Conservation (phyloP, 35 echinoderm and acorn worm species). For the Heliocidaris erythrogramma region DNA sequence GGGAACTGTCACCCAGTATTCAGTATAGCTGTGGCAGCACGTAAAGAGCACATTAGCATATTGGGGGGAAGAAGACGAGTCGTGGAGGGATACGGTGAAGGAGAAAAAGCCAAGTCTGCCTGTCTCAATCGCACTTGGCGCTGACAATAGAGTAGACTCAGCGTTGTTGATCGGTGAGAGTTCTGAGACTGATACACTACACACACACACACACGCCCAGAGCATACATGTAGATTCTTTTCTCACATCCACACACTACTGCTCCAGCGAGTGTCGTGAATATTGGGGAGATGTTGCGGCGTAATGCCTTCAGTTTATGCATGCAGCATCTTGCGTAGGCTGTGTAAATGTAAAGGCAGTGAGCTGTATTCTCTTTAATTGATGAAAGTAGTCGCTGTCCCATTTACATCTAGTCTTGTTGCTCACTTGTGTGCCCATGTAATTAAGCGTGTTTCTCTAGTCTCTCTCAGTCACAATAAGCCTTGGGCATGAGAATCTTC, state of each 20-base stretch:
- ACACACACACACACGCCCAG: background rate
- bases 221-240: background rate
- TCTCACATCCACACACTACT: background rate
- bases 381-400: background rate
- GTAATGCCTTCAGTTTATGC: background rate
- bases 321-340: background rate
- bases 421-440: background rate
- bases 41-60: constrained; percentile 10
- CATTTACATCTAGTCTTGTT: background rate
- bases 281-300: background rate
- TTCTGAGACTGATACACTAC: background rate
- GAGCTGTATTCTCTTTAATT: background rate
- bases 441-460: background rate
- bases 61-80: background rate
- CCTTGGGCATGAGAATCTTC: background rate
- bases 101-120: constrained; percentile 8
- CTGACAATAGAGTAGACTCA: constrained; percentile 10
- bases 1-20: background rate
- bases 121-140: background rate
- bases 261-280: background rate
- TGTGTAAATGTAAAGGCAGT: background rate
- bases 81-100: background rate
- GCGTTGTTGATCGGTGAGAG: background rate
- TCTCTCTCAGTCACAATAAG: background rate
- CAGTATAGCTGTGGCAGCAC: background rate